Evolutionary conservation across 2,888 invertebrate species (phyloP), one percentile per base, ranked within the genome.

Genomic region (Lepidonotus clava): DNA sequence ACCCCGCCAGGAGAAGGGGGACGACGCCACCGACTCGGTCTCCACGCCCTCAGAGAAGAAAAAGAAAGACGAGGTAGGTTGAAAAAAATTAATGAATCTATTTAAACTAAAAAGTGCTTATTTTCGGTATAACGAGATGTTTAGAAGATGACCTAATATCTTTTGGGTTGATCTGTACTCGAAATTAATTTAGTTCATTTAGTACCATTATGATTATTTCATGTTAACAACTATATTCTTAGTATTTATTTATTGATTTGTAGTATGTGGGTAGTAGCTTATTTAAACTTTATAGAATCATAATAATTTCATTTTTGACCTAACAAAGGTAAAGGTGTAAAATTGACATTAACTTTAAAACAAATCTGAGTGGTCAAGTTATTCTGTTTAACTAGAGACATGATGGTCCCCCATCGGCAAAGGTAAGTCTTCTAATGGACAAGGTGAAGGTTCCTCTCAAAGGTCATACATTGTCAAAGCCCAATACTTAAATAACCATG

Each of bases 41-140:
- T 86, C 85, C 88, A 89, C 90, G 34, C 89, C 89, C 0, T 83
- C 91, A 0, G 92, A 92, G 32, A 92, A 90, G 89, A 93, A 92
- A 89, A 92, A 92, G 87, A 92, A 92, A 87, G 91, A 89, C 46
- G 88, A 90, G 88, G 89, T 89, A 83, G 66, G 87, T 38, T 71
- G 5, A 28, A n/a, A n/a, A n/a, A n/a, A n/a, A n/a, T n/a, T n/a
- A n/a, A n/a, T n/a, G n/a, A n/a, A n/a, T n/a, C n/a, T n/a, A n/a
- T n/a, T 51, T 14, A 51, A 51, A 51, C 51, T 51, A 51, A n/a
- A n/a, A n/a, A n/a, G n/a, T n/a, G n/a, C n/a, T n/a, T n/a, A n/a
- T n/a, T n/a, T n/a, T n/a, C n/a, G n/a, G n/a, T n/a, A n/a, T n/a
- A n/a, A n/a, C n/a, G n/a, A n/a, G n/a, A n/a, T n/a, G n/a, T n/a